Base-by-base conservation (phyloP, 2,113 vertebrate species). In the Heterotis niloticus region DNA sequence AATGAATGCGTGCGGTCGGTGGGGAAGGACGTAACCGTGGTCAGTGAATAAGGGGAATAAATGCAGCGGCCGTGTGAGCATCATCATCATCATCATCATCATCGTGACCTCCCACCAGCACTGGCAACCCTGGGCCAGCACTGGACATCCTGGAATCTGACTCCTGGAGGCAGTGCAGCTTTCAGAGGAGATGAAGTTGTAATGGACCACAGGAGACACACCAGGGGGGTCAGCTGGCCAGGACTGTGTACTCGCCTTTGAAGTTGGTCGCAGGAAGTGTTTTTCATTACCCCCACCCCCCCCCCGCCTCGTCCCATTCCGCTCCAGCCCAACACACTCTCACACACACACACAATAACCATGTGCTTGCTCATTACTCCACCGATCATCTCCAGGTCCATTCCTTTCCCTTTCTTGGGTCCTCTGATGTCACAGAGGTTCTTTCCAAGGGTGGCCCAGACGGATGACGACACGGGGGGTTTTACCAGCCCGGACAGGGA, bases 361-460 rank as follows among this genome's bases (percentile, higher is more conserved):
- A 44, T 64, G 26, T 75, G 74, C 74, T 34, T 20, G 14, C 3
- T n/a, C 57, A 75, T 28, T 11, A 44, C 59, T 11, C 57, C 59
- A 28, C 28, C 24, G 10, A 14, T 34, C 10, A 5, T 60, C 26
- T 18, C 16, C 74, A 74, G 52, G 5, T 54, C 54, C 72, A 14
- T 20, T 20, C 34, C 54, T 24, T 51, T 29, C 16, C 72, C 72
- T 59, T 59, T 60, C 28, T 17, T 2, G 20, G 23, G 23, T 24
- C 26, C 24, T 13, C 5, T 18, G 72, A 75, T 28, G 56, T 60
- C 54, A 75, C 16, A 24, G 71, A 5, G n/a, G 23, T 23, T 56
- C 20, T 62, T 62, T 29, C 17, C 54, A 44, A 20, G 14, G 44
- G 56, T 34, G 56, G 77, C n/a, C 26, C 67, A 78, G 77, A 78